A percentile compares a stretch with the other conserved stretches of the same genome.
Conservation (phyloP, 1,140 invertebrate genomes). For the Hylaeus volcanicus region DNA sequence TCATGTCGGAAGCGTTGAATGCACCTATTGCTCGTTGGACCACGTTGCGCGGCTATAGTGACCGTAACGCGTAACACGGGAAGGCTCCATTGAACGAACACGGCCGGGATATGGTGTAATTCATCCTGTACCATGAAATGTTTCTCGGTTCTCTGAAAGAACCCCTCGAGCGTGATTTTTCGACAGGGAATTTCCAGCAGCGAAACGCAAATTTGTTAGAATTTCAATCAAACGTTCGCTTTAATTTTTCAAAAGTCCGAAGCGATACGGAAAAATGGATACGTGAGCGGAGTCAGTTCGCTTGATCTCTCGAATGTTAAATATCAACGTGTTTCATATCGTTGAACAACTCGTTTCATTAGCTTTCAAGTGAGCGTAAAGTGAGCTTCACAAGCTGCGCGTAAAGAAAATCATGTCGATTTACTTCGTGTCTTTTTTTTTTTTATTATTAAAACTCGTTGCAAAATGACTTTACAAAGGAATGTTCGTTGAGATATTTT, state of each 20-base stretch:
- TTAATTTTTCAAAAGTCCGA: neutral
- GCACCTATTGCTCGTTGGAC: constrained; percentile 45
- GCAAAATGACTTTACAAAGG: too few relatives aligned
- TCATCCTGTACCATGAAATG: neutral
- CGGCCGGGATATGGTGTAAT: neutral
- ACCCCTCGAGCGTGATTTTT: neutral
- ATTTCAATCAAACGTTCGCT: neutral
- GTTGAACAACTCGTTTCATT: constrained; percentile 33
- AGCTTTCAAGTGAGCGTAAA: constrained; percentile 23
- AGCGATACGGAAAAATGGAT: too few relatives aligned
- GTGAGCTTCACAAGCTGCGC: neutral
- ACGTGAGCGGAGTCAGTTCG: neutral
- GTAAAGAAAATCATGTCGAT: neutral
- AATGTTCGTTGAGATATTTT: too few relatives aligned
- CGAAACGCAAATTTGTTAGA: too few relatives aligned
- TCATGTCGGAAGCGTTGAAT: constrained; percentile 11
- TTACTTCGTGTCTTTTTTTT: too few relatives aligned
- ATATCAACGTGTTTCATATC: constrained; percentile 14
- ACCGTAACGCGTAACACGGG: constrained; percentile 29
- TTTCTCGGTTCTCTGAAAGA: neutral
- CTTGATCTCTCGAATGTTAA: constrained; percentile 12
- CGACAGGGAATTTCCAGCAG: too few relatives aligned
- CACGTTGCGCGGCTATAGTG: constrained; percentile 14
- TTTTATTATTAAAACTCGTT: too few relatives aligned
- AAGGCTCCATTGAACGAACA: constrained; percentile 28